Conservation (phyloP, 2,888 invertebrate genomes). For the Cephus sareptanus region DNA sequence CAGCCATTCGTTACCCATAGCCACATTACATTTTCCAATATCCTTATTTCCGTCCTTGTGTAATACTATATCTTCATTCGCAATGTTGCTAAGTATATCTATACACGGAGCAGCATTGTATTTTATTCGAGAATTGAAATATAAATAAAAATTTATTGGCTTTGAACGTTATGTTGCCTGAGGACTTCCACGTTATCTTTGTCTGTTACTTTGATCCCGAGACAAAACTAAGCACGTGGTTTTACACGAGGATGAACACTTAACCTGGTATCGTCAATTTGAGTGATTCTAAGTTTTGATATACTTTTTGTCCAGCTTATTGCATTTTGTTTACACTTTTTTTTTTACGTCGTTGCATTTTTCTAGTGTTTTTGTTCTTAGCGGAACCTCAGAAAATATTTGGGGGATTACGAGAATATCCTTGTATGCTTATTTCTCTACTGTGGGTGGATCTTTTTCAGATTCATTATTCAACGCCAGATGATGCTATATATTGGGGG, state of each 20-base stretch:
- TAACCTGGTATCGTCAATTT: neutral
- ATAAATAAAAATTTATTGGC: neutral
- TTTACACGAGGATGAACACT: neutral
- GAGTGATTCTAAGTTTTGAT: neutral
- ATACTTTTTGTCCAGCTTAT: no score
- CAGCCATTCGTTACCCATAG: neutral
- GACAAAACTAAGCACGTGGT: neutral
- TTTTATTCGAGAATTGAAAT: neutral
- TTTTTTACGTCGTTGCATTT: neutral
- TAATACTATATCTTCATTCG: neutral
- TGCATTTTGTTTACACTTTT: no score
- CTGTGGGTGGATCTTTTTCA: neutral
- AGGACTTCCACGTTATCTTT: neutral
- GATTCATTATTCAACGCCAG: neutral
- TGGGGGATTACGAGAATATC: neutral
- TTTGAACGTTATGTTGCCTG: neutral
- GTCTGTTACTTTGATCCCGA: neutral
- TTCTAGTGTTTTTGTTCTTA: neutral
- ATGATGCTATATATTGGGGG: neutral
- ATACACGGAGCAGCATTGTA: neutral
- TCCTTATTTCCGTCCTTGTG: neutral
- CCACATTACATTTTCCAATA: neutral
- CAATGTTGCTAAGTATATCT: neutral
- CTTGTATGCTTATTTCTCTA: neutral
- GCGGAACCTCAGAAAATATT: neutral